Percentiles rank a stretch among this genome's conserved stretches.
Evolutionary conservation across 2,888 invertebrate genomes (phyloP).

Genomic region (Dasysyrphus tricinctus): DNA sequence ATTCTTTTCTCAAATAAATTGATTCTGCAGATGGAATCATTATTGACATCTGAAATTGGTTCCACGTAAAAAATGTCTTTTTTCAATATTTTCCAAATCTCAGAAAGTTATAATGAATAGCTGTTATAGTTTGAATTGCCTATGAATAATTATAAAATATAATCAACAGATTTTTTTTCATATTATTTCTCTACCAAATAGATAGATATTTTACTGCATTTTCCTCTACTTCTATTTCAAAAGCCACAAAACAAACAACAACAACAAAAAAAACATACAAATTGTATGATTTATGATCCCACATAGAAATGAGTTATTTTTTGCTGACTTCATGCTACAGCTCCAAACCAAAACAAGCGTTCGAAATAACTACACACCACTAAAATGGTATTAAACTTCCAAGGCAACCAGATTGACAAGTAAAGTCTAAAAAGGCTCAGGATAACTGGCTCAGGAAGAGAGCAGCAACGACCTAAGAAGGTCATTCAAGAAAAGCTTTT

Average conservation of each 20-base stretch:
- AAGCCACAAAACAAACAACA: not conserved
- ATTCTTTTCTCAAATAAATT: too few species aligned
- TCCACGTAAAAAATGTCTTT: too few species aligned
- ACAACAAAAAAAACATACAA: constrained; percentile 2
- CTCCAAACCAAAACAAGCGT: constrained; percentile 27
- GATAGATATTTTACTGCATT: constrained; percentile 1
- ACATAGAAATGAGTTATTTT: constrained; percentile 43
- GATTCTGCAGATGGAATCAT: too few species aligned
- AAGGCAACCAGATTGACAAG: constrained; percentile 60
- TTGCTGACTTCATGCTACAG: constrained; percentile 13
- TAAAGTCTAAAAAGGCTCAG: constrained; percentile 23
- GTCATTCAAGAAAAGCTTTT: constrained; percentile 70
- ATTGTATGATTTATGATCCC: constrained; percentile 50
- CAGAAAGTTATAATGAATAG: too few species aligned
- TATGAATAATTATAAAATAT: not conserved
- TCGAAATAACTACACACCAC: constrained; percentile 42
- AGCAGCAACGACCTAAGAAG: constrained; percentile 71
- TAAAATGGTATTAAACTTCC: constrained; percentile 38
- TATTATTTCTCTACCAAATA: not conserved
- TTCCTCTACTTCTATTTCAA: constrained; percentile 8
- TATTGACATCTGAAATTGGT: too few species aligned
- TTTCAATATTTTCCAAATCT: too few species aligned
- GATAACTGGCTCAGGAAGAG: constrained; percentile 64
- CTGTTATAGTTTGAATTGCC: not conserved
- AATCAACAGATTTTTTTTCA: not conserved